These are phyloP conservation scores for Tragulus kanchil DNA, from an alignment of 2,113 vertebrate species.

Conservation along the genomic window DNA sequence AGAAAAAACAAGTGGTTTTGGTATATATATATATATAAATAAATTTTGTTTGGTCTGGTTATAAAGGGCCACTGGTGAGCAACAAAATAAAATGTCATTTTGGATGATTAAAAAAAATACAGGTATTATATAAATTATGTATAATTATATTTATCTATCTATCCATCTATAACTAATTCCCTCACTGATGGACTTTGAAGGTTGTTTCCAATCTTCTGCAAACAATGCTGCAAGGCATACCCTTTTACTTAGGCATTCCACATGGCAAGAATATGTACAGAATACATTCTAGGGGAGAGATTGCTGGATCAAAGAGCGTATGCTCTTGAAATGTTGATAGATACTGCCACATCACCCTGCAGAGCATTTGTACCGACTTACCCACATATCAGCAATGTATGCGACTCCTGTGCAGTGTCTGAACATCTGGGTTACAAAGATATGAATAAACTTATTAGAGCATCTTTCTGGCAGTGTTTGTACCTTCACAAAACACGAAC, in stretches of 20 bases:
- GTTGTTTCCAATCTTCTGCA: background rate
- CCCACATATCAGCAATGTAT: background rate
- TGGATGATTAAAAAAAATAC: no score
- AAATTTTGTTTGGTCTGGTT: no score
- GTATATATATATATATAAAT: no score
- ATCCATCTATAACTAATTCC: background rate
- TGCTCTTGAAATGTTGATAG: slow-evolving; percentile 46
- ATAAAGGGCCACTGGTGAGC: no score
- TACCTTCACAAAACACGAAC: slow-evolving; percentile 16
- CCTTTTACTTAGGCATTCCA: slow-evolving; percentile 47
- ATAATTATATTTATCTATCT: background rate
- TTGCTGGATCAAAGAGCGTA: slow-evolving; percentile 38
- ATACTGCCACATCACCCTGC: background rate
- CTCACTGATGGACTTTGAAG: background rate
- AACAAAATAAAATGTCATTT: no score
- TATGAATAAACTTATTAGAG: background rate
- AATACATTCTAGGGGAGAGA: slow-evolving; percentile 12
- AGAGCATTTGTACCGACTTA: background rate
- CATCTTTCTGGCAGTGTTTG: background rate
- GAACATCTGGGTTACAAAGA: slow-evolving; percentile 17
- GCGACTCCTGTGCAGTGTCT: background rate
- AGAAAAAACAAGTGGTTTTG: no score
- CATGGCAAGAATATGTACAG: background rate
- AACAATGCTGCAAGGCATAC: background rate
- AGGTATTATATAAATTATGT: background rate